phyloP scores from a whole-genome alignment of 2,888 invertebrate genomes.

The Cryptocephalus primarius region DNA sequence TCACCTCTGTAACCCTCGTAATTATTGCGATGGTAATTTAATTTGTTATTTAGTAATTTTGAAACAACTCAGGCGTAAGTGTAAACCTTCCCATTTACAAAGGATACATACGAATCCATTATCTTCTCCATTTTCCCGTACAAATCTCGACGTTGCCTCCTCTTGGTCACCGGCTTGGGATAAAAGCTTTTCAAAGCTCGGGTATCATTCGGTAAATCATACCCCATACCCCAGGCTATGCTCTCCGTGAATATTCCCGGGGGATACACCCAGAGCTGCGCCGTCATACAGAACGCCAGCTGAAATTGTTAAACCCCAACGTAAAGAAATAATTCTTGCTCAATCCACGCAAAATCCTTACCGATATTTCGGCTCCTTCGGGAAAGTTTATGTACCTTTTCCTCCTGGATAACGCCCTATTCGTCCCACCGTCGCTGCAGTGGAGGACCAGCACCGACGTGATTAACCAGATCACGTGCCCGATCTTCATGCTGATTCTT shows the following conservation, averaged over 20 bases:
- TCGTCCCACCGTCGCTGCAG: too few relatives aligned
- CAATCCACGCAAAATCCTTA: conserved; percentile 33
- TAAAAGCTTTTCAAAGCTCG: conserved; percentile 10
- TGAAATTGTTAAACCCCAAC: conserved; percentile 24
- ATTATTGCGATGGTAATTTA: too few relatives aligned
- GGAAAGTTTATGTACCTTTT: conserved; percentile 59
- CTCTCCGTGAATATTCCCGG: conserved; percentile 54
- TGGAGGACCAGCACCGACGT: too few relatives aligned
- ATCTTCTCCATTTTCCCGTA: conserved; percentile 20
- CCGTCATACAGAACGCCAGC: conserved; percentile 48
- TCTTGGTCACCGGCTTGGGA: conserved; percentile 11
- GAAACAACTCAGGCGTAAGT: too few relatives aligned
- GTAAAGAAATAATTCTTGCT: too few relatives aligned
- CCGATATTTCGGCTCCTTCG: conserved; percentile 49
- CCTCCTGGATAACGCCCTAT: conserved; percentile 34
- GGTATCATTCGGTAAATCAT: conserved; percentile 60
- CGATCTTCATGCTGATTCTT: too few relatives aligned
- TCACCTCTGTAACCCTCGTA: too few relatives aligned
- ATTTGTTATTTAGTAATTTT: too few relatives aligned
- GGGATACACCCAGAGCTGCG: conserved; percentile 36
- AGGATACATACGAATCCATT: conserved; percentile 19
- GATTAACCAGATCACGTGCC: too few relatives aligned
- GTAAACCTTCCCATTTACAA: too few relatives aligned
- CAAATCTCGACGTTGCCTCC: conserved; percentile 18
- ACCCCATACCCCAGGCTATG: conserved; percentile 64